Base-by-base conservation (phyloP, 2,113 vertebrate genomes). In the Onychorhynchus coronatus region DNA sequence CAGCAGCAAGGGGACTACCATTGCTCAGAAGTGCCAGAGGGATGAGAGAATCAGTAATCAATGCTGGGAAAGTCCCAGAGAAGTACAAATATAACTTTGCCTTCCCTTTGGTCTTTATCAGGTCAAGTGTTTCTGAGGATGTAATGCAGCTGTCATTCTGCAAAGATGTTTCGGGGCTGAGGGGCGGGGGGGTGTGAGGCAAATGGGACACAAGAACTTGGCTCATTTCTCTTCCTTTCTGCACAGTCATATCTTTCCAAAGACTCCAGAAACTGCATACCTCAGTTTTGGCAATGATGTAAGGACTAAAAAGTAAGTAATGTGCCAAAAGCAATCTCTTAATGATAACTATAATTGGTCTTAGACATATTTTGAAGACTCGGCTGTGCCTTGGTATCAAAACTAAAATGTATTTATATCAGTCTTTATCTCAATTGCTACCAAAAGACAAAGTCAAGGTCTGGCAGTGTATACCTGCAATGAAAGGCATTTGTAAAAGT, bases 11-110 rank as follows among this genome's bases (percentile, higher is more conserved):
- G 65, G 94, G 79, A 94, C 91, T 74, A 91, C 65, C 88, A 87
- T 11, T 76, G 65, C 75, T 95, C 71, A 42, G 22, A 85, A 94
- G 86, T 96, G 71, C 80, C 88, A 70, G 89, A 95, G 85, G 61
- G 67, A 73, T 74, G 71, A 94, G 56, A 79, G 52, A 94, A 95
- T 76, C 58, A n/a, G 58, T 42, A 78, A 96, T 89, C 91, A 79
- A 89, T 96, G 93, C 91, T 95, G 89, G 94, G 93, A 97, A 97
- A 97, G 92, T 76, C 85, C 79, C 85, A 42, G 58, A 28, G 80
- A 92, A 96, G 71, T 70, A 89, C 70, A 95, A 94, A 93, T 63
- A 78, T 66, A 79, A 66, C 63, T 68, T 35, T 73, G 85, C 67
- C 63, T 91, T 95, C 44, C 42, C 77, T 71, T 82, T 89, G 46